These are phyloP conservation scores for Hydractinia echinata DNA, from an alignment of 30 jellyfish, hydroid and myxozoan species.

Conservation along the genomic window DNA sequence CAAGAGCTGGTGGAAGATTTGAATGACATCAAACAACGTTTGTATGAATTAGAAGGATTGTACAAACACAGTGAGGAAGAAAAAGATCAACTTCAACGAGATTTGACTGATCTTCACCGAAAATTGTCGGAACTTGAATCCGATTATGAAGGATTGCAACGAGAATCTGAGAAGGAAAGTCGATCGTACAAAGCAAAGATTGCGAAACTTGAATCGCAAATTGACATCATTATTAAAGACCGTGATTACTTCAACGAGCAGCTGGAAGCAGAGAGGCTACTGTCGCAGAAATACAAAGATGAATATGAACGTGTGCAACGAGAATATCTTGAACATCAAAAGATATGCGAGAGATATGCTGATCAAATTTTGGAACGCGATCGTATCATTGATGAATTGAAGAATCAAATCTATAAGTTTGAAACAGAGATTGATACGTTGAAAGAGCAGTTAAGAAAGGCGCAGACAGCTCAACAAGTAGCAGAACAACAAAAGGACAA, in stretches of 20 bases:
- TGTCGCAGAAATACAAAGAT: constrained; percentile 77
- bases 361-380: constrained; percentile 88
- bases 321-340: constrained; percentile 94
- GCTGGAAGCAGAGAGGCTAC: constrained; percentile 84
- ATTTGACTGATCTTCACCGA: constrained; percentile 23
- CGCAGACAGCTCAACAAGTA: constrained; percentile 78
- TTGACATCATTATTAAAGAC: constrained; percentile 77
- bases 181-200: constrained; percentile 59
- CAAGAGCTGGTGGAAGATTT: constrained; percentile 70
- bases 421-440: constrained; percentile 80
- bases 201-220: constrained; percentile 71
- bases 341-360: constrained; percentile 93
- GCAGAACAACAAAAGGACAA: constrained; percentile 76
- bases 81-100: constrained; percentile 29
- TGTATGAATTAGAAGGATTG: constrained; percentile 73
- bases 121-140: constrained; percentile 53
- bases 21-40: constrained; percentile 64
- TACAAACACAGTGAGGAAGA: constrained; percentile 82
- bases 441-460: constrained; percentile 71
- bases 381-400: constrained; percentile 75
- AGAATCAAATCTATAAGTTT: constrained; percentile 69
- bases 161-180: constrained; percentile 86
- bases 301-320: constrained; percentile 96
- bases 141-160: constrained; percentile 67
- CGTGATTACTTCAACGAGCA: constrained; percentile 89